These are phyloP conservation scores for Nesogale talazaci DNA, from an alignment of 2,113 vertebrate genomes.

Conservation along the genomic window DNA sequence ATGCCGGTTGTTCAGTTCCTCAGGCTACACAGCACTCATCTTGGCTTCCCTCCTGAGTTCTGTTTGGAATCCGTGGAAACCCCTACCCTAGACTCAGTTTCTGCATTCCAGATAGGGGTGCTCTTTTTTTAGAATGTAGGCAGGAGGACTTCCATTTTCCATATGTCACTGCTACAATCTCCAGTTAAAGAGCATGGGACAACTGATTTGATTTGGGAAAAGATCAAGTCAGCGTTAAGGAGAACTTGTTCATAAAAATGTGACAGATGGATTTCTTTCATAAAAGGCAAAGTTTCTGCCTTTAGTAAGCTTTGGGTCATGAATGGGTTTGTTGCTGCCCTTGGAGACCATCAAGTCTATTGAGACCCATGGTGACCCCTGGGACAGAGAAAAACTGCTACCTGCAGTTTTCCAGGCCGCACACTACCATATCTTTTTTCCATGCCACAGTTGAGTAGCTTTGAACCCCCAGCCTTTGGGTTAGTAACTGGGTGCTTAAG, in stretches of 20 bases:
- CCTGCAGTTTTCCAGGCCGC: no score
- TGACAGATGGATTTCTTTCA: constrained; percentile 4
- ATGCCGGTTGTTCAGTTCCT: background rate
- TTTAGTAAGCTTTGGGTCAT: background rate
- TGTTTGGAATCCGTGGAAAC: background rate
- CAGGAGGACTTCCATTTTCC: background rate
- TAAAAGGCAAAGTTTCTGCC: background rate
- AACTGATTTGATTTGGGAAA: background rate
- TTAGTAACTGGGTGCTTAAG: background rate
- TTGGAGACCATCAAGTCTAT: no score
- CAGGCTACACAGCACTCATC: background rate
- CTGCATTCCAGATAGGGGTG: background rate
- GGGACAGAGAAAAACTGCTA: no score
- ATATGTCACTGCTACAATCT: constrained; percentile 34
- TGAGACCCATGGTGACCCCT: no score
- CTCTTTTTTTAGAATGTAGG: background rate
- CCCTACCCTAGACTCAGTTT: background rate
- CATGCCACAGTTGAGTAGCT: background rate
- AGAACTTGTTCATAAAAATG: background rate
- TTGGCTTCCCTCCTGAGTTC: background rate
- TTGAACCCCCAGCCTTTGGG: background rate
- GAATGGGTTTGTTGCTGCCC: background rate
- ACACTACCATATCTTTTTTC: background rate
- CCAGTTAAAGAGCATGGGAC: background rate
- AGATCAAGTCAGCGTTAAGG: background rate